Base-by-base conservation (phyloP, 2,113 vertebrate genomes). In the Phaetusa simplex region DNA sequence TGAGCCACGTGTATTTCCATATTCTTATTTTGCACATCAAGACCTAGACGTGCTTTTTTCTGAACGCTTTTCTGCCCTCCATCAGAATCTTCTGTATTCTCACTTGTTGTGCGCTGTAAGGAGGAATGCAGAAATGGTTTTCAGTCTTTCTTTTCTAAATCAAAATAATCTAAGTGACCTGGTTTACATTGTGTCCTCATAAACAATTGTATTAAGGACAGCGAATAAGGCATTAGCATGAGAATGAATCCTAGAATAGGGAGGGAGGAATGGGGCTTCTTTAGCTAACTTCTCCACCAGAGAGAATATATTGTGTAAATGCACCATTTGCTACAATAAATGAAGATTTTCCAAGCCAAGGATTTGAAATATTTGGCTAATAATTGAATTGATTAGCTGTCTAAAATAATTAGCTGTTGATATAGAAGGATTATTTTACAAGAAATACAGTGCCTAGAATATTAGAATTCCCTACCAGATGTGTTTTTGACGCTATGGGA, bases 371-470 rank as follows among this genome's bases (percentile, higher is more conserved):
- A 87, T 92, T 93, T 95, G 56, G 45, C 74, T 94, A 90, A 73
- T 90, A 97, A 95, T 91, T 94, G 65, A 95, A 92, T 79, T 96
- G 81, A 94, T 93, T 93, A 85, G 4, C 67, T 96, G 73, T 88
- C 81, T 77, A 86, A 96, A 97, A 96, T 84, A 86, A 94, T 96
- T 87, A 93, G 40, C 56, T 94, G 80, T 45, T 93, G 62, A 85
- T 78, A n/a, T 12, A 40, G 36, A 86, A 85, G 47, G 43, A 58
- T 91, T 92, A 87, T 94, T 95, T 96, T 83, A 55, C 59, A 89
- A 85, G 43, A 82, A 8, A 50, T 56, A 49, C 2, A 47, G 22
- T 78, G 50, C 21, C 56, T 90, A 70, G 55, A 94, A 92, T 79
- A 32, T 69, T 76, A 91, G 36, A 89, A 92, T 94, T 97, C 88